Evolutionary conservation across 2,888 invertebrate species (phyloP).

Genomic region (Rhimphoctona megacephalus): DNA sequence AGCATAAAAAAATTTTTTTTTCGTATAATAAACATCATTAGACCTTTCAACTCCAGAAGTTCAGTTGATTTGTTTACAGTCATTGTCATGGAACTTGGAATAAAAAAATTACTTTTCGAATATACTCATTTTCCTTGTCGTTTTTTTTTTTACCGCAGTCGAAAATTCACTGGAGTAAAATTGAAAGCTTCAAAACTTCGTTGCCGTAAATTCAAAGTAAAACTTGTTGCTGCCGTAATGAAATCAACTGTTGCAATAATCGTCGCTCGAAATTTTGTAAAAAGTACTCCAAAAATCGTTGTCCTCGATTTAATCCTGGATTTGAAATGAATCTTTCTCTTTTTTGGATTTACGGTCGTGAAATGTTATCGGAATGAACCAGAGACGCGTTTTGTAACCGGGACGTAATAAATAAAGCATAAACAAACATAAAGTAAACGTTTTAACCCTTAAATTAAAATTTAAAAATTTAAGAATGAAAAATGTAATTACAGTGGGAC

Average conservation of each 20-base stretch:
- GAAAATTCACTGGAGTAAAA: too few relatives aligned
- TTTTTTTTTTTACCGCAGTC: neutral
- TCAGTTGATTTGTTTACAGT: neutral
- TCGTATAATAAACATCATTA: neutral
- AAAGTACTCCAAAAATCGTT: too few relatives aligned
- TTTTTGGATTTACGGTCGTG: neutral
- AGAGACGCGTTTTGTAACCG: conserved; percentile 13
- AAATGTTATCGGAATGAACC: neutral
- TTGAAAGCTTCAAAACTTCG: too few relatives aligned
- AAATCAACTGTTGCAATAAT: neutral
- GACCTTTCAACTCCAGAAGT: neutral
- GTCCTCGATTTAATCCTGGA: too few relatives aligned
- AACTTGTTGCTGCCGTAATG: neutral
- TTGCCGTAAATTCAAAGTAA: neutral
- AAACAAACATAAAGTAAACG: too few relatives aligned
- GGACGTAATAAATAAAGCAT: too few relatives aligned
- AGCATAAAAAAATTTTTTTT: too few relatives aligned
- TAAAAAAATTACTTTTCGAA: too few relatives aligned
- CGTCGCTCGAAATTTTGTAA: neutral
- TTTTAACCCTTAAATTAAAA: too few relatives aligned
- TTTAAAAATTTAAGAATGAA: conserved; percentile 4
- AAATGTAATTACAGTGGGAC: conserved; percentile 71
- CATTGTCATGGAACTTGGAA: too few relatives aligned
- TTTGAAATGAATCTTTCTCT: too few relatives aligned
- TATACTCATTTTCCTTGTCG: too few relatives aligned